Percentiles rank a stretch among this genome's conserved stretches.
Conservation (phyloP, 2,113 vertebrate genomes). For the Cephalopterus ornatus region DNA sequence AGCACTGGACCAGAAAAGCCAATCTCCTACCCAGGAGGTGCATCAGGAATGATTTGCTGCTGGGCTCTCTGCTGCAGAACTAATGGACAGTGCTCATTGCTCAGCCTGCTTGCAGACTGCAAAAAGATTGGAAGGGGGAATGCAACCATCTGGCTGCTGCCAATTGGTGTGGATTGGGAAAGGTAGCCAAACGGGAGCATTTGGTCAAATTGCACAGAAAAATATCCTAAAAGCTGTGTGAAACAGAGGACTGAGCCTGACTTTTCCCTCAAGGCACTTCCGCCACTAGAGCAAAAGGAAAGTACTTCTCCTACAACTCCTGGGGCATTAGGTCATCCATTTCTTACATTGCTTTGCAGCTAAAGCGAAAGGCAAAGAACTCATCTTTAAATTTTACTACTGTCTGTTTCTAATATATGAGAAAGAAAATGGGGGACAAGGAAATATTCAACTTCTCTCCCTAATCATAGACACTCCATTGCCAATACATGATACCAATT, state of each 20-base stretch:
- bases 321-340: background rate
- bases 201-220: background rate
- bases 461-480: background rate
- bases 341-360: background rate
- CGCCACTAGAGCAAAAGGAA: background rate
- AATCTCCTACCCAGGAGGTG: background rate
- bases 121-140: background rate
- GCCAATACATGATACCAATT: background rate
- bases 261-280: background rate
- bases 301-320: background rate
- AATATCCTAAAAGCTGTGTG: background rate
- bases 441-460: background rate
- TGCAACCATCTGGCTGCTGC: background rate
- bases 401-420: background rate
- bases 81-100: background rate
- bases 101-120: background rate
- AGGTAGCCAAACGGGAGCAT: background rate
- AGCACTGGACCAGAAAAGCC: background rate
- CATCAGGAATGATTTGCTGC: background rate
- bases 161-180: background rate
- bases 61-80: background rate
- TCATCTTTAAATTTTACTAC: background rate
- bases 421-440: background rate
- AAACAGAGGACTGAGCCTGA: background rate
- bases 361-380: background rate